These are phyloP conservation scores for Dicentrarchus labrax DNA, from an alignment of 2,113 vertebrate genomes.

Conservation along the genomic window DNA sequence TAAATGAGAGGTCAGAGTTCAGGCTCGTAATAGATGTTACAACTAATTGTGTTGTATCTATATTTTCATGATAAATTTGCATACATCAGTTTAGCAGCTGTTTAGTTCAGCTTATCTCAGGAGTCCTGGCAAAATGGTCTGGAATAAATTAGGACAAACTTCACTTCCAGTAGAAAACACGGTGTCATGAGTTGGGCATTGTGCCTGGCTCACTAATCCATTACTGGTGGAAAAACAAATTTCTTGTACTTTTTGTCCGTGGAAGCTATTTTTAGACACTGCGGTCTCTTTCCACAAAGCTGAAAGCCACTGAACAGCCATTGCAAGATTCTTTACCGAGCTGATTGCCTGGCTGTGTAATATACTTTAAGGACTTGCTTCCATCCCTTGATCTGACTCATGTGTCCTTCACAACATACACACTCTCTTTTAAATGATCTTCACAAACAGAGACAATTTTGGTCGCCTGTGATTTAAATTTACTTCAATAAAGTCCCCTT, in stretches of 20 bases:
- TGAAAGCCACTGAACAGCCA: background rate
- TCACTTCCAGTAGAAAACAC: background rate
- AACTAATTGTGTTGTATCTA: background rate
- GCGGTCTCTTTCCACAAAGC: background rate
- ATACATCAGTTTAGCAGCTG: background rate
- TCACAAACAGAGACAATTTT: constrained; percentile 49
- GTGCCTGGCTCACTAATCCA: constrained; percentile 20
- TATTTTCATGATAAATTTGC: background rate
- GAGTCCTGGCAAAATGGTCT: background rate
- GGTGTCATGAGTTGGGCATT: constrained; percentile 13
- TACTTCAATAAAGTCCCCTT: constrained; percentile 57
- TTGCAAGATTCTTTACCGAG: background rate
- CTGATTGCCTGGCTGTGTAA: constrained; percentile 1
- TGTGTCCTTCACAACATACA: constrained; percentile 21
- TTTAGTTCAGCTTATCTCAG: background rate
- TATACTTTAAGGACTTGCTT: constrained; percentile 1
- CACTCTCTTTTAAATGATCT: constrained; percentile 34
- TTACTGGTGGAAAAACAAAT: constrained; percentile 16
- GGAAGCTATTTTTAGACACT: background rate
- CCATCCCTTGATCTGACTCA: constrained; percentile 14
- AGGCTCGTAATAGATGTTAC: background rate
- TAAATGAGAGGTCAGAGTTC: background rate
- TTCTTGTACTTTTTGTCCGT: constrained; percentile 1
- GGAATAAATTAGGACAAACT: background rate
- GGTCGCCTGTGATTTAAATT: constrained; percentile 63